phyloP scores from a whole-genome alignment of 2,113 vertebrate genomes.

The Spea bombifrons region DNA sequence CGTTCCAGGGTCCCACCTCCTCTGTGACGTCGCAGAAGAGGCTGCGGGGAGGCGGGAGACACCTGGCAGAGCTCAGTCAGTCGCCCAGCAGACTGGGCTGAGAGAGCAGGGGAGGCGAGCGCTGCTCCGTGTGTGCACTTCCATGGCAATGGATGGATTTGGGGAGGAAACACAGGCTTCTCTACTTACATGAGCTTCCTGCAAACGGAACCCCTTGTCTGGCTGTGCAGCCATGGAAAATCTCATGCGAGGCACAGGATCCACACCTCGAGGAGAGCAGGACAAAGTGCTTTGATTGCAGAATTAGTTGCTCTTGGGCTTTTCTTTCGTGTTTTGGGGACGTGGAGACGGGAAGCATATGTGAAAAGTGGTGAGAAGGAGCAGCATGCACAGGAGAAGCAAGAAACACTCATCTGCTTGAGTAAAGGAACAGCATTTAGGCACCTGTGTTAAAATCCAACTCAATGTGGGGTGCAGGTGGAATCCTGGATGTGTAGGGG shows the following conservation, averaged over 20 bases:
- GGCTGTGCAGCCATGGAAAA: conserved; percentile 1
- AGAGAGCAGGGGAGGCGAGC: neutral
- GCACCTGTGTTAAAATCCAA: neutral
- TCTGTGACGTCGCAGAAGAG: conserved; percentile 3
- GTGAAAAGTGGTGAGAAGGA: neutral
- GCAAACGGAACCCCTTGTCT: no score
- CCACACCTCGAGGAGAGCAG: neutral
- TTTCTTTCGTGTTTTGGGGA: neutral
- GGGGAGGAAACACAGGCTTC: conserved; percentile 6
- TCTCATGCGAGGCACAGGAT: neutral
- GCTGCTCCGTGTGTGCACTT: neutral
- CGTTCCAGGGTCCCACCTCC: neutral
- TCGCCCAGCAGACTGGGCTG: conserved; percentile 39
- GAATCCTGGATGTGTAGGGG: neutral
- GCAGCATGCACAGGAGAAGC: neutral
- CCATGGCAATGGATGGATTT: neutral
- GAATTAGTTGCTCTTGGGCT: neutral
- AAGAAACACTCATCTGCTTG: neutral
- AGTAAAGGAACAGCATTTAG: neutral
- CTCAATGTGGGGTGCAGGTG: neutral
- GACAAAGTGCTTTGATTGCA: neutral
- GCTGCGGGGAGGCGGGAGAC: conserved; percentile 26
- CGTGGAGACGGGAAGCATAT: neutral
- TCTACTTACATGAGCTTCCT: neutral
- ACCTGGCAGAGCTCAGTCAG: conserved; percentile 44